These are phyloP conservation scores for Mechanitis mazaeus DNA, from an alignment of 2,888 invertebrate genomes.

Conservation along the genomic window DNA sequence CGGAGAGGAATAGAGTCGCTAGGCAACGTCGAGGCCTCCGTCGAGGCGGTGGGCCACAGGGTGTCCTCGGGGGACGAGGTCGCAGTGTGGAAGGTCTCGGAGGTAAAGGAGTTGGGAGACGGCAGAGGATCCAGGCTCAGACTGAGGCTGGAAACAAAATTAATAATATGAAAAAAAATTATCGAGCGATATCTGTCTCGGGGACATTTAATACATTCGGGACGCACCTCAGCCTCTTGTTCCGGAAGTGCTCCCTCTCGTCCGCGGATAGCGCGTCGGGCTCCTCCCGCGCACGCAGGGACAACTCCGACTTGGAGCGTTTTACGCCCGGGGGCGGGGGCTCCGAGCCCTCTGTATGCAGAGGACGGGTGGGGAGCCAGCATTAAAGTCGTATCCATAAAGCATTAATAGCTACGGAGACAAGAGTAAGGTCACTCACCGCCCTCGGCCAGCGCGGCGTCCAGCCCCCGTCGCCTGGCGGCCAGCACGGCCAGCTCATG, in stretches of 20 bases:
- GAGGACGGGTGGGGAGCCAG: too few species aligned
- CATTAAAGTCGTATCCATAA: too few species aligned
- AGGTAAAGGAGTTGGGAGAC: slow-evolving; percentile 68
- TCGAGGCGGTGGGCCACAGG: slow-evolving; percentile 35
- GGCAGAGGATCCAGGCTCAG: slow-evolving; percentile 82
- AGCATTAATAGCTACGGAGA: too few species aligned
- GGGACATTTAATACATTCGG: background rate
- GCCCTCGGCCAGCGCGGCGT: slow-evolving; percentile 52
- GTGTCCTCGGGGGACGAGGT: slow-evolving; percentile 45
- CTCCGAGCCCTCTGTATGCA: background rate
- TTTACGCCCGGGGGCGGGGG: slow-evolving; percentile 53
- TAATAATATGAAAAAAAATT: background rate
- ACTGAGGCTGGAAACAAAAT: slow-evolving; percentile 52
- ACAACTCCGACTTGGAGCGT: slow-evolving; percentile 65
- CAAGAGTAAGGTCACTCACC: slow-evolving; percentile 31
- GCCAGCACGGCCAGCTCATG: slow-evolving; percentile 81
- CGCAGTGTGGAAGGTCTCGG: slow-evolving; percentile 87
- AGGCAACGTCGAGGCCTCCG: slow-evolving; percentile 30
- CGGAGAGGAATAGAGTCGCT: slow-evolving; percentile 35
- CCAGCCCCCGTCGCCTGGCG: slow-evolving; percentile 76
- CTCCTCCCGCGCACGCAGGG: slow-evolving; percentile 41
- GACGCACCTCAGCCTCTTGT: slow-evolving; percentile 51
- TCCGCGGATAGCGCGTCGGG: slow-evolving; percentile 57
- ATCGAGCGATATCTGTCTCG: background rate
- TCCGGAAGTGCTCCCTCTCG: slow-evolving; percentile 55